Evolutionary conservation across 2,888 invertebrate species (phyloP), one percentile per base, ranked within the genome.

Genomic region (Cheilosia pagana): DNA sequence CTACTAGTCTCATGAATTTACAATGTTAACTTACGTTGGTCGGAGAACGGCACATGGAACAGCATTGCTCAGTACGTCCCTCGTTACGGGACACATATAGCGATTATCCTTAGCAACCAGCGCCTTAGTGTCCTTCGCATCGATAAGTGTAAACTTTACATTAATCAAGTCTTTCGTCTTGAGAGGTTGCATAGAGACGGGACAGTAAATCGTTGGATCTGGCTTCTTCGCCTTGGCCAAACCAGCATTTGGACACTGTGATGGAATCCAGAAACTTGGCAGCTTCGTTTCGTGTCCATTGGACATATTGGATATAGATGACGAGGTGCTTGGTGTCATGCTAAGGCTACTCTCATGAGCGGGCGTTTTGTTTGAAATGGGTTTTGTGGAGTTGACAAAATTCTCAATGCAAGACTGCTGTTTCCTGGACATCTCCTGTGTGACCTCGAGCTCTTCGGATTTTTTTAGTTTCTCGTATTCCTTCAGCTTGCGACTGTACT

Each of bases 81-180:
- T 97, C 1, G 99, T 99, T 0, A 99, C 96, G 1, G 99, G 97
- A 91, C 99, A 99, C 95, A 98, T 98, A 90, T 98, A 99, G 88
- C 99, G 94, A 87, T 96, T 97, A 90, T 97, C 95, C 91, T 97
- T 98, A 0, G 96, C 94, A 87, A 98, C 97, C 35, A 98, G 92
- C 1, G 98, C 96, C 88, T 96, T 96, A 87, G 96, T 96, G 90
- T 96, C 96, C 0, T 97, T 96, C 91, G 98, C 98, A 83, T 96
- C 96, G 0, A 98, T 95, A 81, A 95, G 93, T 0, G 97, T 98
- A 93, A 99, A 99, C 89, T 98, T 97, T 0, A 99, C 95, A 88
- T 96, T 94, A 88, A 99, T 95, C 41, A 99, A 93, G 92, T 99
- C 98, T 90, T 99, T 99, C 88, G 96, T 94, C 92, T 96, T 97